phyloP scores from a whole-genome alignment of 1,140 invertebrate genomes.

The Melipona quadrifasciata region DNA sequence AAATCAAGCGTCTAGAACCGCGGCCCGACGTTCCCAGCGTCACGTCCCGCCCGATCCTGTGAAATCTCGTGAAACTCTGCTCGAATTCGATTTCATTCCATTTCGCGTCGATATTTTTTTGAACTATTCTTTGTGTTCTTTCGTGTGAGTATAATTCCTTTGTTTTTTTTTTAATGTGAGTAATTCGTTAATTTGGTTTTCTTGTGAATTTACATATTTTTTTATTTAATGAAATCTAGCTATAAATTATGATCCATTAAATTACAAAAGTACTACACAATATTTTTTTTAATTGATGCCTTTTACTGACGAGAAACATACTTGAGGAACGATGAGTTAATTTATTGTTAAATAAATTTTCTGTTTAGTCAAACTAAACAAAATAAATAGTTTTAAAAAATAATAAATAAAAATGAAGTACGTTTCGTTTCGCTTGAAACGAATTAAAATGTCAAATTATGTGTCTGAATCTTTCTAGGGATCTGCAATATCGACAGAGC shows the following conservation, averaged over 20 bases:
- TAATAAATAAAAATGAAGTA: too few species aligned
- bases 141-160: background rate
- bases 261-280: background rate
- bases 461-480: background rate
- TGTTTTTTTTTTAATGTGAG: rapidly evolving
- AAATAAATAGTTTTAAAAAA: too few species aligned
- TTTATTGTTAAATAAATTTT: background rate
- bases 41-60: background rate
- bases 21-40: background rate
- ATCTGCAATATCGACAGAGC: conserved; percentile 27
- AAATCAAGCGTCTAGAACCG: conserved; percentile 25
- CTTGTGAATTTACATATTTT: background rate
- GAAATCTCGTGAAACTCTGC: background rate
- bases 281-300: background rate
- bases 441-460: background rate
- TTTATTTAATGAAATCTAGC: background rate
- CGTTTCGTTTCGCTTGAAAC: background rate
- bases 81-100: background rate
- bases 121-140: background rate
- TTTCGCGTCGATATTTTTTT: background rate
- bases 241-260: background rate
- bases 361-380: background rate
- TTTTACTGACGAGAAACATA: too few species aligned
- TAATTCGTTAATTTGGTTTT: background rate
- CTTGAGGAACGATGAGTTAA: too few species aligned